A percentile compares a stretch with the other conserved stretches of the same genome.
phyloP scores from a whole-genome alignment of 2,113 vertebrate species.

The Cyprinus carpio region DNA sequence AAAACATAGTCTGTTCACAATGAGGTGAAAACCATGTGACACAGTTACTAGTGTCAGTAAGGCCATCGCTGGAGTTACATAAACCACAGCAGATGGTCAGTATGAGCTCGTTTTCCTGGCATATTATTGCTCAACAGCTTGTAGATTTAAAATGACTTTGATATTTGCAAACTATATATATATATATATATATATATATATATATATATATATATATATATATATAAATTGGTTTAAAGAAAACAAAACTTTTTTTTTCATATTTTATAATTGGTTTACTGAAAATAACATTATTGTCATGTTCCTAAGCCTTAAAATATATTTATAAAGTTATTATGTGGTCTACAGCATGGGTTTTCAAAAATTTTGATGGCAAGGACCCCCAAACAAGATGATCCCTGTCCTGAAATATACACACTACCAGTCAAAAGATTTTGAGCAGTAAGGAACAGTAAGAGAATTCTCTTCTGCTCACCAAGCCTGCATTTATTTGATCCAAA shows the following conservation, averaged over 20 bases:
- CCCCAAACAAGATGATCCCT: neutral
- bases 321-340: neutral
- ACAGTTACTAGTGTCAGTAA: neutral
- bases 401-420: neutral
- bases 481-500: too few relatives aligned
- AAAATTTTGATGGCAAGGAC: neutral
- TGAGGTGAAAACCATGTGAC: neutral
- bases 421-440: too few relatives aligned
- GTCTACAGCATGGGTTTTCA: neutral
- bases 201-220: too few relatives aligned
- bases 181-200: too few relatives aligned
- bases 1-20: neutral
- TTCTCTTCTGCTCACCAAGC: too few relatives aligned
- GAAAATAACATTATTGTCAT: neutral
- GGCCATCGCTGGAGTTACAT: slow-evolving; percentile 32
- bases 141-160: neutral
- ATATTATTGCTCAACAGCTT: slow-evolving; percentile 6
- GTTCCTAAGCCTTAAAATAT: neutral
- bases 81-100: slow-evolving; percentile 38
- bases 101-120: slow-evolving; percentile 5
- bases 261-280: neutral
- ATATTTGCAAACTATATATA: neutral
- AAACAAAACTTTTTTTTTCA: too few relatives aligned
- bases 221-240: too few relatives aligned
- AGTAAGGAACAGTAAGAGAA: too few relatives aligned